These are phyloP conservation scores for Aythya baeri DNA, from an alignment of 2,113 vertebrate genomes.

Conservation along the genomic window DNA sequence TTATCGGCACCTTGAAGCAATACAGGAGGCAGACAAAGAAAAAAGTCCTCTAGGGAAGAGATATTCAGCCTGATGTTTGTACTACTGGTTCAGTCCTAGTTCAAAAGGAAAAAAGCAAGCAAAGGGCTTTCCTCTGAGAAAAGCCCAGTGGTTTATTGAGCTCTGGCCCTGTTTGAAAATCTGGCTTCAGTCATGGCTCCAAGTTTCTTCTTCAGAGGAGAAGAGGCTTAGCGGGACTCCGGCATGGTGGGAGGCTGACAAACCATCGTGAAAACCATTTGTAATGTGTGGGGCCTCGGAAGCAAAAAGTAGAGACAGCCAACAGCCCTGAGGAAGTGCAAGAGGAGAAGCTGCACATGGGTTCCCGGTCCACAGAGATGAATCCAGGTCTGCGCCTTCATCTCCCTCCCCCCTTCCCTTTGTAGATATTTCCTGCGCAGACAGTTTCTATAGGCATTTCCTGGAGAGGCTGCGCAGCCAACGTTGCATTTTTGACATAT, in stretches of 20 bases:
- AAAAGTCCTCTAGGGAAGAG: not conserved
- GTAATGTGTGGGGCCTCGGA: conserved; percentile 21
- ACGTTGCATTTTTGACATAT: not conserved
- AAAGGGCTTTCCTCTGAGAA: not conserved
- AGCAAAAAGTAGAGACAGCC: not conserved
- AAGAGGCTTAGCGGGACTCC: not conserved
- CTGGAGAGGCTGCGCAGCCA: not conserved
- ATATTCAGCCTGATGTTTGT: not conserved
- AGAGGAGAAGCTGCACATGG: not conserved
- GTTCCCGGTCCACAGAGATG: not conserved
- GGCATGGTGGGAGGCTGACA: conserved; percentile 5
- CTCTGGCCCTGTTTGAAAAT: not conserved
- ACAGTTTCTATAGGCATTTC: not conserved
- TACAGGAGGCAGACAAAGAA: not conserved
- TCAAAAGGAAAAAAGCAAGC: not conserved
- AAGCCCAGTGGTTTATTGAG: not conserved
- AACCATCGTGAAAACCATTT: conserved; percentile 12
- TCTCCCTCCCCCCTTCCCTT: not conserved
- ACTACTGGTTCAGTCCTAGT: not conserved
- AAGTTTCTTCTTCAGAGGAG: conserved; percentile 1
- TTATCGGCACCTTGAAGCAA: not conserved
- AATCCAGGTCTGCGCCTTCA: not conserved
- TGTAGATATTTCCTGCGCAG: conserved; percentile 21
- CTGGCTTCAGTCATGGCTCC: conserved; percentile 13
- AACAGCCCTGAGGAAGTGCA: not conserved